Percentiles rank a stretch among this genome's conserved stretches.
phyloP scores from a whole-genome alignment of 2,888 invertebrate species.

The Hypolimnas misippus region DNA sequence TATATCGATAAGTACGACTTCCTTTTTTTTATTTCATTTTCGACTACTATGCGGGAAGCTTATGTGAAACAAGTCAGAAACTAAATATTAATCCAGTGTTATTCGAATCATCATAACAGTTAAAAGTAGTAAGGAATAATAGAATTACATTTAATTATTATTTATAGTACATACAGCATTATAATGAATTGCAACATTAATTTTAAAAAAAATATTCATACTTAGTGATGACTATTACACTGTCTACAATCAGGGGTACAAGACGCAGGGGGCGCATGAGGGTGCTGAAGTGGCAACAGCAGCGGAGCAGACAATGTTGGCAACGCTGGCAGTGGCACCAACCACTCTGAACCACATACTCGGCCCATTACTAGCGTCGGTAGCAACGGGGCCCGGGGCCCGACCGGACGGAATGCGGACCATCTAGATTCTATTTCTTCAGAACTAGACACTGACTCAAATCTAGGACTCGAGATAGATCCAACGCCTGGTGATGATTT shows the following conservation, averaged over 20 bases:
- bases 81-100: no score
- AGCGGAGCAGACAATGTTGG: slow-evolving; percentile 70
- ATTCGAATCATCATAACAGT: no score
- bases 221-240: slow-evolving; percentile 70
- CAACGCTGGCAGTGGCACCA: slow-evolving; percentile 74
- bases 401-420: slow-evolving; percentile 80
- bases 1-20: no score
- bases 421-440: slow-evolving; percentile 69
- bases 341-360: slow-evolving; percentile 81
- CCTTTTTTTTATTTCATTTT: no score
- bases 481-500: slow-evolving; percentile 53
- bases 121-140: not conserved
- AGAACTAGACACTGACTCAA: slow-evolving; percentile 70
- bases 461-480: slow-evolving; percentile 51
- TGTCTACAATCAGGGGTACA: slow-evolving; percentile 78
- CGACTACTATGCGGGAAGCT: no score
- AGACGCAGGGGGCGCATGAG: slow-evolving; percentile 61
- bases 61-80: no score
- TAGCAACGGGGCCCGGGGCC: slow-evolving; percentile 73
- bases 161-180: no score
- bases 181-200: not conserved
- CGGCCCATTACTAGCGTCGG: slow-evolving; percentile 78
- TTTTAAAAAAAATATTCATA: no score
- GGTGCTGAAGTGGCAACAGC: slow-evolving; percentile 73
- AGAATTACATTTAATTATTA: no score